A percentile compares a stretch with the other conserved stretches of the same genome.
phyloP scores from a whole-genome alignment of 2,113 vertebrate genomes.

The Etheostoma spectabile region DNA sequence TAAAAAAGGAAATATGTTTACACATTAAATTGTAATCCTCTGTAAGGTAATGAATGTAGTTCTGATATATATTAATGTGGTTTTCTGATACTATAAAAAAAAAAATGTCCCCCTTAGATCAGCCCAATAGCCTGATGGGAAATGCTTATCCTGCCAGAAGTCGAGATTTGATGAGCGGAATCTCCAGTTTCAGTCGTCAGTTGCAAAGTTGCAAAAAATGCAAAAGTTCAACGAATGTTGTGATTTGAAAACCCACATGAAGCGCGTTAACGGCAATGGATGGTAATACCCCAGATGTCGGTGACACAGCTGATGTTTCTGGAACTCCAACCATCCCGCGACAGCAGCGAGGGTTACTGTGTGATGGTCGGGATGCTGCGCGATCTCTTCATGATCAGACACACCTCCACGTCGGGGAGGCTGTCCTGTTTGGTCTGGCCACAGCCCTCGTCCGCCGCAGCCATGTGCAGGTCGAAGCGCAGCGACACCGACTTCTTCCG shows the following conservation, averaged over 20 bases:
- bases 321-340: not conserved
- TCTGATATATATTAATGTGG: not conserved
- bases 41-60: not conserved
- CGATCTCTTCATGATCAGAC: conserved; percentile 95
- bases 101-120: conserved; percentile 25
- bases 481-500: conserved; percentile 97
- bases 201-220: not conserved
- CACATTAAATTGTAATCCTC: conserved; percentile 9
- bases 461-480: conserved; percentile 96
- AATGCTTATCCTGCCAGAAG: conserved; percentile 17
- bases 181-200: conserved; percentile 6
- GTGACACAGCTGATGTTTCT: not conserved
- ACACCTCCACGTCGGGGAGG: conserved; percentile 93
- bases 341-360: conserved; percentile 62
- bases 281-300: not conserved
- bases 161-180: not conserved
- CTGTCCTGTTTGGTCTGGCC: conserved; percentile 86
- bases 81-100: conserved; percentile 25
- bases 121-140: conserved; percentile 31
- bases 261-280: conserved; percentile 16
- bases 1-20: conserved; percentile 17
- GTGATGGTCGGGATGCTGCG: conserved; percentile 94
- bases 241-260: conserved; percentile 27
- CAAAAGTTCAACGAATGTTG: conserved; percentile 23
- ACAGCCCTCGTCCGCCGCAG: conserved; percentile 90